Conservation (phyloP, 1,140 invertebrate species). For the Camponotus pennsylvanicus region DNA sequence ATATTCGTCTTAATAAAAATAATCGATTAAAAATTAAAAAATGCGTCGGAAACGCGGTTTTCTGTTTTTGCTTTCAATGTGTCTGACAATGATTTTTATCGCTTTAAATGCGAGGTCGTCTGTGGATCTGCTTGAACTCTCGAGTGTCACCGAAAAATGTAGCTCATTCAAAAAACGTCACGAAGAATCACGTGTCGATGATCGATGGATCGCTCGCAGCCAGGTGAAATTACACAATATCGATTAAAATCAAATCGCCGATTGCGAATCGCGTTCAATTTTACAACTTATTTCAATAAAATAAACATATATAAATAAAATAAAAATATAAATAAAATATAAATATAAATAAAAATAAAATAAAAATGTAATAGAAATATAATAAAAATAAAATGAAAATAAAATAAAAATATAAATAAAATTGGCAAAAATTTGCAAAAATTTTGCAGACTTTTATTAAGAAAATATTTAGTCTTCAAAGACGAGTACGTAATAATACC, state of each 20-base stretch:
- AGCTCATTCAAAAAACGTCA: background rate
- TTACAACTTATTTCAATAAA: too few relatives aligned
- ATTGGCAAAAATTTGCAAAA: background rate
- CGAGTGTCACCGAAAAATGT: background rate
- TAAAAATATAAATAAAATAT: too few relatives aligned
- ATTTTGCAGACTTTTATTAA: background rate
- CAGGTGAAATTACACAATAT: slow-evolving; percentile 54
- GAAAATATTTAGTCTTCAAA: background rate
- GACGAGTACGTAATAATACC: background rate
- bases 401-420: too few relatives aligned
- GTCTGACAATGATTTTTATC: slow-evolving; percentile 72
- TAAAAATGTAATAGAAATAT: too few relatives aligned
- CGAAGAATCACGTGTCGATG: background rate
- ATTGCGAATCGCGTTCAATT: background rate
- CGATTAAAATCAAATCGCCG: background rate
- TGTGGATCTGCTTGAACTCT: background rate
- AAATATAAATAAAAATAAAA: too few relatives aligned
- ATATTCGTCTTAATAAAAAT: too few relatives aligned
- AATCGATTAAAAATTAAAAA: background rate
- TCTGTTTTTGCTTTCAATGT: slow-evolving; percentile 63
- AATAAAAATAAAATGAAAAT: too few relatives aligned
- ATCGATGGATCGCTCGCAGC: slow-evolving; percentile 24
- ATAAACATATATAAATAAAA: too few relatives aligned
- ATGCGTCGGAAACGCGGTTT: slow-evolving; percentile 78
- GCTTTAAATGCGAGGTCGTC: slow-evolving; percentile 64